phyloP scores from a whole-genome alignment of 2,888 invertebrate species.

The Smittia aterrima region DNA sequence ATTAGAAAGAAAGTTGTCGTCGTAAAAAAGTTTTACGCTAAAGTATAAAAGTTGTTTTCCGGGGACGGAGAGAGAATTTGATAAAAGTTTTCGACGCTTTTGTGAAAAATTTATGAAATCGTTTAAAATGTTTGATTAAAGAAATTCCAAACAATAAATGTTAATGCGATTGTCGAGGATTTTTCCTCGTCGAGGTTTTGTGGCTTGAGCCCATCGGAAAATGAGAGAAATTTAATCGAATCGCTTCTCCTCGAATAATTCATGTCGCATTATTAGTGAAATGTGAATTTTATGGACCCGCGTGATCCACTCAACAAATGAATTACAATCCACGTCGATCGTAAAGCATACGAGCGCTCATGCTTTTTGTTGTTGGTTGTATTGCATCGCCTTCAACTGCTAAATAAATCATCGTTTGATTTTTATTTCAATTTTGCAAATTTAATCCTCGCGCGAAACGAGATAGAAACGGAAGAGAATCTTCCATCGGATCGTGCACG shows the following conservation, averaged over 20 bases:
- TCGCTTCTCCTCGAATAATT: slow-evolving; percentile 4
- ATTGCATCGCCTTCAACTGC: not conserved
- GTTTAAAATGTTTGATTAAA: slow-evolving; percentile 8
- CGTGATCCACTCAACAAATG: slow-evolving; percentile 30
- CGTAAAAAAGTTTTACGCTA: slow-evolving; percentile 22
- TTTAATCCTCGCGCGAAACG: slow-evolving; percentile 12
- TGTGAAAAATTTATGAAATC: not conserved
- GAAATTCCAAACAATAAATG: not conserved
- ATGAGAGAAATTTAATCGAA: too few relatives aligned
- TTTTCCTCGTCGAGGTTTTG: too few relatives aligned
- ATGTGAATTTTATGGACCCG: slow-evolving; percentile 31
- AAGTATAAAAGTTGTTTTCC: not conserved
- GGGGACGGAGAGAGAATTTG: not conserved
- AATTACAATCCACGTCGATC: slow-evolving; percentile 32
- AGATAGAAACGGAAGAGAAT: not conserved
- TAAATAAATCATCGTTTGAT: slow-evolving; percentile 40
- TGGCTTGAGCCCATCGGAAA: too few relatives aligned
- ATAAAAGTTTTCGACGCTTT: slow-evolving; percentile 7
- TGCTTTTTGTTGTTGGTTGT: not conserved
- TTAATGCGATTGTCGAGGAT: too few relatives aligned
- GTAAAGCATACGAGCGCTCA: slow-evolving; percentile 12
- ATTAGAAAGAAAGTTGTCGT: slow-evolving; percentile 4
- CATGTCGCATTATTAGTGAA: slow-evolving; percentile 29
- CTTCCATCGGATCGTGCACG: slow-evolving; percentile 4
- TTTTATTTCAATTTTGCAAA: slow-evolving; percentile 40